These are phyloP conservation scores for Microvelia longipes DNA, from an alignment of 1,140 invertebrate species.

Conservation along the genomic window DNA sequence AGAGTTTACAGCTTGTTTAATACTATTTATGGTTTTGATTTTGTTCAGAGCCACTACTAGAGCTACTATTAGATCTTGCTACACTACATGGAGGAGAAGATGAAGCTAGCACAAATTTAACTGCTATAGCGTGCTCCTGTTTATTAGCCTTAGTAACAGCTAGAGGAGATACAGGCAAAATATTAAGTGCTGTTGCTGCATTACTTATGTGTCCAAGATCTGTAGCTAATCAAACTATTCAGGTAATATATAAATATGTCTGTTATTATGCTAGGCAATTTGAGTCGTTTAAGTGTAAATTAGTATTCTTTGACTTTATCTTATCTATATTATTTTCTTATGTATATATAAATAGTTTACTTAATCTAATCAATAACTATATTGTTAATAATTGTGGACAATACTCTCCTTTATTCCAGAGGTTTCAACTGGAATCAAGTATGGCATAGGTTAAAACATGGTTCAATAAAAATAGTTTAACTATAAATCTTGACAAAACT, in stretches of 20 bases:
- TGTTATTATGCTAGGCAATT: not conserved
- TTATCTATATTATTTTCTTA: conserved; percentile 14
- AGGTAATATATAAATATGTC: conserved; percentile 35
- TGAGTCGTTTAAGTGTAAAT: not conserved
- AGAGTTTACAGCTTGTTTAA: no score
- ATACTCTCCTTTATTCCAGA: no score
- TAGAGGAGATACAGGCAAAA: conserved; percentile 79
- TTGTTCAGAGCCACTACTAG: conserved; percentile 54
- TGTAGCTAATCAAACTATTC: conserved; percentile 60
- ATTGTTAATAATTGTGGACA: no score
- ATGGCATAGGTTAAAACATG: no score
- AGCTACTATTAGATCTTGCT: conserved; percentile 59
- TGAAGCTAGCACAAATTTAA: conserved; percentile 44
- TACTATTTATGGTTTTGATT: no score
- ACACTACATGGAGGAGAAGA: conserved; percentile 43
- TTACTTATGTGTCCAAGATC: conserved; percentile 71
- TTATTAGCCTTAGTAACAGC: conserved; percentile 82
- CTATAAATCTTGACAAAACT: no score
- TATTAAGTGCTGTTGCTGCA: conserved; percentile 69
- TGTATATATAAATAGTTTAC: conserved; percentile 5
- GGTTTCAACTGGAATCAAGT: no score
- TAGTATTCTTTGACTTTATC: not conserved
- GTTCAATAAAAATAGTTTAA: no score
- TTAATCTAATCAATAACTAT: no score
- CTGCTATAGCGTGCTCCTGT: conserved; percentile 75